phyloP scores from a whole-genome alignment of 2,113 vertebrate genomes.

The Lichenostomus cassidix region DNA sequence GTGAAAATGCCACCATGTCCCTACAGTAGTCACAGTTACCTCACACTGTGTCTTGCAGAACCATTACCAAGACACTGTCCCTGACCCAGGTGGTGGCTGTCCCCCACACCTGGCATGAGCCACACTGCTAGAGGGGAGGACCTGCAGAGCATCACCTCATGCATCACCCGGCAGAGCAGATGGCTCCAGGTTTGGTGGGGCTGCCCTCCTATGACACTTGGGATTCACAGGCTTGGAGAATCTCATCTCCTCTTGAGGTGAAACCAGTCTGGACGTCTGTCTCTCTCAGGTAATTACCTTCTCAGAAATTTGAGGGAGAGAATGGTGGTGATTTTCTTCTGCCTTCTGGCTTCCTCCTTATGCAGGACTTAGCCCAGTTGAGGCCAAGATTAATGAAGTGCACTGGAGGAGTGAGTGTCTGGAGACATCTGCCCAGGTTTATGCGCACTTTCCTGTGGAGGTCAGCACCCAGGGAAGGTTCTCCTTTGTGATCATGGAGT shows the following conservation, averaged over 20 bases:
- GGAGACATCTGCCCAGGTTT: neutral
- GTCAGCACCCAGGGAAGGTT: neutral
- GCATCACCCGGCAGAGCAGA: neutral
- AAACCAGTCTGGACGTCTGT: neutral
- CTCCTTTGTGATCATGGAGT: neutral
- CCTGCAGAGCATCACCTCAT: neutral
- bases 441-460: fast-evolving
- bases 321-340: neutral
- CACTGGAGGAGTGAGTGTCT: neutral
- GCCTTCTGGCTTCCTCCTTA: neutral
- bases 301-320: neutral
- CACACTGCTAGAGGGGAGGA: neutral
- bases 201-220: neutral
- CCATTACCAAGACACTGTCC: fast-evolving
- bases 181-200: neutral
- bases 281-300: neutral
- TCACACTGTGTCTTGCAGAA: neutral
- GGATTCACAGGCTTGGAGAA: neutral
- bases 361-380: neutral
- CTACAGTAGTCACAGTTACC: neutral
- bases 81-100: neutral
- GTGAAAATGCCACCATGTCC: neutral
- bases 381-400: neutral
- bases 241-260: neutral
- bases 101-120: neutral